These are phyloP conservation scores for Papilio polytes DNA, from an alignment of 1,140 invertebrate genomes.

Conservation along the genomic window DNA sequence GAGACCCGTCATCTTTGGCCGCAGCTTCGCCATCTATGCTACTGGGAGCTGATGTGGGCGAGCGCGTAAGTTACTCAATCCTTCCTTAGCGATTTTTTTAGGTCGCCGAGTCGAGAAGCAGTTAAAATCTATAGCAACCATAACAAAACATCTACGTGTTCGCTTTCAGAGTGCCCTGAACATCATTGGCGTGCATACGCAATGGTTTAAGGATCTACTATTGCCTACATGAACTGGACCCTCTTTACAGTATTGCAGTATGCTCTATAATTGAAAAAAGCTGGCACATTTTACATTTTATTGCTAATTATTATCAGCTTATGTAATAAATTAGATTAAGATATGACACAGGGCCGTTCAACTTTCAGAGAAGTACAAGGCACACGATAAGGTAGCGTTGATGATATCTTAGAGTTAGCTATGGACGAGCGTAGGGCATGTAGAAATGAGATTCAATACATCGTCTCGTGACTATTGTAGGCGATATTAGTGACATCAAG, in stretches of 20 bases:
- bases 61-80: conserved; percentile 85
- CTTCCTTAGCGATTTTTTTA: neutral
- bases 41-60: conserved; percentile 98
- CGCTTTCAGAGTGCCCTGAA: neutral
- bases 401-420: neutral
- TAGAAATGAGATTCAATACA: neutral
- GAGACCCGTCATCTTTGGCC: conserved; percentile 94
- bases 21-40: conserved; percentile 97
- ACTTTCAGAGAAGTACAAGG: neutral
- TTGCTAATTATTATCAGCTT: conserved; percentile 15
- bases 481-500: neutral
- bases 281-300: neutral
- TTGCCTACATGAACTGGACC: conserved; percentile 18
- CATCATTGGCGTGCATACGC: neutral
- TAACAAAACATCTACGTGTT: conserved; percentile 1
- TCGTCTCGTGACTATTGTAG: neutral
- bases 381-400: neutral
- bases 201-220: conserved; percentile 6
- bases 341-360: neutral
- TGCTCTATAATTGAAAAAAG: conserved; percentile 11
- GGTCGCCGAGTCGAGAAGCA: neutral
- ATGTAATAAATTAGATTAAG: neutral
- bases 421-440: neutral
- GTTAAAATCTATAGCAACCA: neutral
- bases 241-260: conserved; percentile 10